Conservation (phyloP, 2,888 invertebrate genomes). For the Diarsia brunnea region DNA sequence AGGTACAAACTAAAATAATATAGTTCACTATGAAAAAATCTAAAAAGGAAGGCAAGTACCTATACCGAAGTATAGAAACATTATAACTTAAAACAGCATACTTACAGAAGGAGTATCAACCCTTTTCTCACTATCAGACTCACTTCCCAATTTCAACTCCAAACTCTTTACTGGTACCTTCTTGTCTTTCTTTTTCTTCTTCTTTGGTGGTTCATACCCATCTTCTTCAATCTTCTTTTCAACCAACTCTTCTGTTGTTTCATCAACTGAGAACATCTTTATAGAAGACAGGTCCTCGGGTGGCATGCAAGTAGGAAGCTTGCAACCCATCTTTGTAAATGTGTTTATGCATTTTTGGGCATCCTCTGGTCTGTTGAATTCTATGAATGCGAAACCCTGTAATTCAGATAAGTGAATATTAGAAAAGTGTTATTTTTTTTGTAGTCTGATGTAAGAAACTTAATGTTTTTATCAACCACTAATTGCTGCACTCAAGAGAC, state of each 20-base stretch:
- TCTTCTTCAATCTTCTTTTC: constrained; percentile 77
- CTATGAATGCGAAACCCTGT: constrained; percentile 97
- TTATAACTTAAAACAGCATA: too few species aligned
- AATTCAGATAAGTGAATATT: constrained; percentile 51
- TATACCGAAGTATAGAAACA: too few species aligned
- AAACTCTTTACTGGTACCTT: constrained; percentile 78
- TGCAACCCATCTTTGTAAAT: constrained; percentile 94
- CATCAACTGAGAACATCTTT: constrained; percentile 91
- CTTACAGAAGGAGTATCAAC: constrained; percentile 83
- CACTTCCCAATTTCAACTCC: constrained; percentile 80
- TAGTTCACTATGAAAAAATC: neutral
- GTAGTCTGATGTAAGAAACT: neutral
- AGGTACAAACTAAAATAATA: neutral
- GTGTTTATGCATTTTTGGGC: constrained; percentile 93
- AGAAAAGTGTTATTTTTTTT: neutral
- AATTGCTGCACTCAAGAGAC: too few species aligned
- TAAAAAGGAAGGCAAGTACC: neutral
- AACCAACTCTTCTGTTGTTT: constrained; percentile 68
- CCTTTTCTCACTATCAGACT: constrained; percentile 82
- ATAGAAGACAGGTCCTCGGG: constrained; percentile 94
- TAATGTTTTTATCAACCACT: neutral
- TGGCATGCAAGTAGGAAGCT: constrained; percentile 92
- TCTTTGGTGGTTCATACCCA: constrained; percentile 79
- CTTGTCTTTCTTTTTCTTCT: constrained; percentile 83
- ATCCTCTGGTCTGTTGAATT: constrained; percentile 93